A percentile compares a stretch with the other conserved stretches of the same genome.
phyloP scores from a whole-genome alignment of 2,888 invertebrate genomes.

The Yponomeuta sedellus region DNA sequence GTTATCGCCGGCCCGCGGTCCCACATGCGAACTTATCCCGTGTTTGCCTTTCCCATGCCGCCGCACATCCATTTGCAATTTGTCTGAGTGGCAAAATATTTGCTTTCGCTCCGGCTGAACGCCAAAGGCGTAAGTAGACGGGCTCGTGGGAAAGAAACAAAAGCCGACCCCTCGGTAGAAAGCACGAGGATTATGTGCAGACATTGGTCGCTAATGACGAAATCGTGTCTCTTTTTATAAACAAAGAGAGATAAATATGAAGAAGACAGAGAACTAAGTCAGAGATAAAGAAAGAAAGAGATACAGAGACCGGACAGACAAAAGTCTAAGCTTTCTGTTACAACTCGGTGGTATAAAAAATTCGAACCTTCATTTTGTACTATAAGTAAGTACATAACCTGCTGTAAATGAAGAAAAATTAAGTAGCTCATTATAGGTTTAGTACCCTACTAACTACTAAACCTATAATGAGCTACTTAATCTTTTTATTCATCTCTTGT shows the following conservation, averaged over 20 bases:
- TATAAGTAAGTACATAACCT: too few relatives aligned
- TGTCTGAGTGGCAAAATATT: conserved; percentile 33
- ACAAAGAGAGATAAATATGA: neutral
- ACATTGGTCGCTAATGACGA: neutral
- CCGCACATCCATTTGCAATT: conserved; percentile 36
- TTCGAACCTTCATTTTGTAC: too few relatives aligned
- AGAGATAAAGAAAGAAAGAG: neutral
- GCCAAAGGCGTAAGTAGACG: conserved; percentile 4
- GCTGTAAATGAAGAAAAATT: too few relatives aligned
- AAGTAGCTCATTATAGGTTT: too few relatives aligned
- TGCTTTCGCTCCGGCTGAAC: conserved; percentile 23
- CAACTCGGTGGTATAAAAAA: too few relatives aligned
- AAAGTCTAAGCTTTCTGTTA: too few relatives aligned
- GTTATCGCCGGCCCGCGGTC: neutral
- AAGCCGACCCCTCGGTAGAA: neutral
- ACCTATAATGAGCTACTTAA: too few relatives aligned
- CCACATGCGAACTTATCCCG: conserved; percentile 8
- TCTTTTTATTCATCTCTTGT: too few relatives aligned
- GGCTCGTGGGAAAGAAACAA: conserved; percentile 13
- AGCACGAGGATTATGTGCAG: neutral
- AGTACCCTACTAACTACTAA: too few relatives aligned
- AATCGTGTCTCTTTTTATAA: neutral
- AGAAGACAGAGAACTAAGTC: neutral
- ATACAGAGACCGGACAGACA: too few relatives aligned
- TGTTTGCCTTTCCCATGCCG: conserved; percentile 23